These are phyloP conservation scores for Apostichopus japonicus DNA, from an alignment of 35 echinoderm and acorn worm species.

Conservation along the genomic window DNA sequence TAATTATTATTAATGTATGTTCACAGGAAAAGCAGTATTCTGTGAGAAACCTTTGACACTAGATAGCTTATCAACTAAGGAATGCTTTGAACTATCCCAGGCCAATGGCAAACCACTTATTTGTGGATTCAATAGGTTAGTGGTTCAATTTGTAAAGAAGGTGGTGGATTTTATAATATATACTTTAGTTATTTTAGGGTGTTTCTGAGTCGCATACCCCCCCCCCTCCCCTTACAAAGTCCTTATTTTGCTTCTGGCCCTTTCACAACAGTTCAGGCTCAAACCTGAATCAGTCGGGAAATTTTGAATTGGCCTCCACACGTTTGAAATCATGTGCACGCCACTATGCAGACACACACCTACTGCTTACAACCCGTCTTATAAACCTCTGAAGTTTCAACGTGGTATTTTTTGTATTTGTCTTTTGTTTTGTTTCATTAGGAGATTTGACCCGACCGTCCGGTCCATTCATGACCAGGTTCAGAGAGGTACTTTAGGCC, in stretches of 20 bases:
- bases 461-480: background rate
- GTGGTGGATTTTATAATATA: background rate
- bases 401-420: too few relatives aligned
- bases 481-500: background rate
- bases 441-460: conserved; percentile 36
- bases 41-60: conserved; percentile 41
- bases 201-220: too few relatives aligned
- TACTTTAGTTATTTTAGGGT: too few relatives aligned
- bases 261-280: too few relatives aligned
- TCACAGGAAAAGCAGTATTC: conserved; percentile 48
- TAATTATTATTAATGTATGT: background rate
- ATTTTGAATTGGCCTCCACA: too few relatives aligned
- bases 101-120: background rate
- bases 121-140: conserved; percentile 24
- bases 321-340: too few relatives aligned
- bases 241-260: too few relatives aligned
- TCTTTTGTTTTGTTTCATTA: background rate
- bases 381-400: too few relatives aligned
- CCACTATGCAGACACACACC: too few relatives aligned
- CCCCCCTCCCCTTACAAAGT: too few relatives aligned
- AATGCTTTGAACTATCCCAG: conserved; percentile 14
- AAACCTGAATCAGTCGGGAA: too few relatives aligned
- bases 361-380: too few relatives aligned
- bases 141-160: background rate
- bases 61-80: background rate